Percentiles rank a stretch among this genome's conserved stretches.
Evolutionary conservation across 2,113 vertebrate genomes (phyloP).

Genomic region (Strigops habroptila): DNA sequence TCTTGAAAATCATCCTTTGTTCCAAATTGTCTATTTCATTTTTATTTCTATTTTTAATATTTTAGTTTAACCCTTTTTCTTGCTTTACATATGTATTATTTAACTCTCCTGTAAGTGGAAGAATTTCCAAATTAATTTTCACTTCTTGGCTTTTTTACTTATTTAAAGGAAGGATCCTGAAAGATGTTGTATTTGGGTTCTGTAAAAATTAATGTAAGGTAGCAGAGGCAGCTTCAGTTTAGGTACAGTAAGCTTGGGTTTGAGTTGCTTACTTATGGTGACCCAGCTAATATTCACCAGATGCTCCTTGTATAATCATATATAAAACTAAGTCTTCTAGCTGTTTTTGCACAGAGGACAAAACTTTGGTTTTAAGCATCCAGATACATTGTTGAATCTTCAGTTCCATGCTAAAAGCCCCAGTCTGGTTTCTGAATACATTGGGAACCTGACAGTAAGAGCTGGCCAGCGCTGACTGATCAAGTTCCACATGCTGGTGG

Average conservation of each 20-base stretch:
- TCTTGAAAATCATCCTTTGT: background rate
- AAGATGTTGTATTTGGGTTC: background rate
- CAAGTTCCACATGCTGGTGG: background rate
- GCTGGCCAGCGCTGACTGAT: background rate
- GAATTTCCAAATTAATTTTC: background rate
- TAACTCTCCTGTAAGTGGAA: background rate
- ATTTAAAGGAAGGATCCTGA: background rate
- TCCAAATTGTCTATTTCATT: background rate
- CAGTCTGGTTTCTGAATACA: background rate
- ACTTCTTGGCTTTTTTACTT: background rate
- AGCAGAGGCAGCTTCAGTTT: background rate
- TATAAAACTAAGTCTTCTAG: background rate
- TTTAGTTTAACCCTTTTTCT: background rate
- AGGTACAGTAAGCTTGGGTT: background rate
- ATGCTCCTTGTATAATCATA: background rate
- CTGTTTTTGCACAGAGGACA: background rate
- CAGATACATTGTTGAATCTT: background rate
- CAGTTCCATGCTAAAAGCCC: accelerated
- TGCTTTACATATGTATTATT: background rate
- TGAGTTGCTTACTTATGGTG: background rate
- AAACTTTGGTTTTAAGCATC: background rate
- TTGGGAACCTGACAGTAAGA: background rate
- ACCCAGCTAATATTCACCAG: background rate
- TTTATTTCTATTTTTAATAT: background rate
- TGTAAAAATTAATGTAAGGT: background rate